Evolutionary conservation across 2,113 vertebrate genomes (phyloP), one percentile per base, ranked within the genome.

Genomic region (Cyrtonyx montezumae): DNA sequence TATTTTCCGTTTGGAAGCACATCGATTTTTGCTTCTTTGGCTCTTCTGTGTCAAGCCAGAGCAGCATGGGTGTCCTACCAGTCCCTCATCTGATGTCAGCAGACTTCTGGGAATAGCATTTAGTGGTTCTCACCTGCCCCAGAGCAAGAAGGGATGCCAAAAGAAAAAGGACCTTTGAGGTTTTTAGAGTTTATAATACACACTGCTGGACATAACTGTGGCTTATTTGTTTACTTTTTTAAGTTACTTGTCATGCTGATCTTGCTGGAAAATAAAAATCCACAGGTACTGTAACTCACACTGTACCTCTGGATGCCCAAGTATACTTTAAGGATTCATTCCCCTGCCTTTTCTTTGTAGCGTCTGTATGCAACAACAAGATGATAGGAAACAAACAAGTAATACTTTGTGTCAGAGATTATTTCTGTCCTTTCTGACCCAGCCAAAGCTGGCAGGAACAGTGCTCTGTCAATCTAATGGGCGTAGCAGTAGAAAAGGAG

Each of bases 221-320:
- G 16, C 79, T 89, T 89, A 63, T 89, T 94, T 95, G 58, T 62
- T 77, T 83, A 49, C 32, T 81, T 88, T 90, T 90, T 84, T 1
- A 61, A 85, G 20, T 81, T 84, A 66, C 37, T 65, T 3, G 2
- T 90, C 53, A 73, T 40, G 68, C 61, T 4, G 3, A 53, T 83
- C 55, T 91, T 91, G 10, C 51, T 5, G 11, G 71, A 79, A 75
- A 80, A 93, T n/a, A 45, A 85, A 91, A 79, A 21, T 16, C 18
- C 25, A 8, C 8, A 67, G 13, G 13, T 45, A 13, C 66, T 79
- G 77, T 34, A 80, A 53, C 46, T 67, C 1, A 0, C 16, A 7
- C 8, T 21, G 1, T 87, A 61, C 42, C 21, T 42, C 78, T 77
- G 68, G 70, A 70, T n/a, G 56, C 23, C 18, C 20, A 66, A 61